phyloP scores from a whole-genome alignment of 2,888 invertebrate species.

The Noctua pronuba region DNA sequence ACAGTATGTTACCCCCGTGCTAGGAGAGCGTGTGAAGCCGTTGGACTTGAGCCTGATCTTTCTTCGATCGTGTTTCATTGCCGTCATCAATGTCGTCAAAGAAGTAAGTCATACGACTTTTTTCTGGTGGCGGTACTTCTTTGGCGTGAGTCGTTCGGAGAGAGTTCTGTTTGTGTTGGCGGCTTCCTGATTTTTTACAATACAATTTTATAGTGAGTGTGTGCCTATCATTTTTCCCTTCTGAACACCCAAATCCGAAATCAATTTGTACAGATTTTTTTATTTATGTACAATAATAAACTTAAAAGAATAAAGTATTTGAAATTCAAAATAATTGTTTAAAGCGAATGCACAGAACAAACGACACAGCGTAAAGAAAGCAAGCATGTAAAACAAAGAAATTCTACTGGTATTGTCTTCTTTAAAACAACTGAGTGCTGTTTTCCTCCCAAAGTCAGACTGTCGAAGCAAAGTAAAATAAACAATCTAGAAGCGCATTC shows the following conservation, averaged over 20 bases:
- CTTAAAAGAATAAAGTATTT: not conserved
- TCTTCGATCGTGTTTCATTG: not conserved
- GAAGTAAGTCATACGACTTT: too few species aligned
- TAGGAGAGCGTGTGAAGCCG: not conserved
- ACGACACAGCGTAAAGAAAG: not conserved
- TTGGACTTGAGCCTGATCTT: not conserved
- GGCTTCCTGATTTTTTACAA: too few species aligned
- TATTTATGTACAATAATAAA: not conserved
- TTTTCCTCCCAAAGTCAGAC: not conserved
- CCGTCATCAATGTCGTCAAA: too few species aligned
- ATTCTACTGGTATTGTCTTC: not conserved
- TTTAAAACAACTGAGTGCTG: not conserved
- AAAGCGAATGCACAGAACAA: not conserved
- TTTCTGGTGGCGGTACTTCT: too few species aligned
- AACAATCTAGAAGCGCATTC: not conserved
- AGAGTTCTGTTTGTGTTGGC: too few species aligned
- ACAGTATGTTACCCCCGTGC: not conserved
- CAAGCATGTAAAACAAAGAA: not conserved
- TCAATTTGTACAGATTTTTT: not conserved
- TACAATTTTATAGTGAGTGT: too few species aligned
- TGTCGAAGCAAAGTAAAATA: slow-evolving; percentile 1
- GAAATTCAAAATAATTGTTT: not conserved
- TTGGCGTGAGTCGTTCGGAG: too few species aligned
- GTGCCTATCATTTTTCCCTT: too few species aligned
- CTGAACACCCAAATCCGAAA: too few species aligned